Percentiles rank a stretch among this genome's conserved stretches.
These are phyloP conservation scores for Lacanobia wlatinum DNA, from an alignment of 2,888 invertebrate genomes.

Conservation along the genomic window DNA sequence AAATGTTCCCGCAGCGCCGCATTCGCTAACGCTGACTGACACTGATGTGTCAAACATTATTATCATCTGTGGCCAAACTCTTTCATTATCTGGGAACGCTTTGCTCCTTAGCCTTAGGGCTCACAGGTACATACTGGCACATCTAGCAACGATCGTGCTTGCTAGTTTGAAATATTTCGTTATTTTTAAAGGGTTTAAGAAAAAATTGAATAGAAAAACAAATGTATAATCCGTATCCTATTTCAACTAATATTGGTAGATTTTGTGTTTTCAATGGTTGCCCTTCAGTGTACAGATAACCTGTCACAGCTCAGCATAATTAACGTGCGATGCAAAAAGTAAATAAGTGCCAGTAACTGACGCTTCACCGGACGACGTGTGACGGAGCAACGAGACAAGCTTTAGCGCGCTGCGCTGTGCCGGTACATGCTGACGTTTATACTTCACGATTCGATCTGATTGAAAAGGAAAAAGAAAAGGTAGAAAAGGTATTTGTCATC, in stretches of 20 bases:
- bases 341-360: constrained; percentile 54
- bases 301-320: constrained; percentile 30
- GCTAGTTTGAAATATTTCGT: no score
- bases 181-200: no score
- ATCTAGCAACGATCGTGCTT: no score
- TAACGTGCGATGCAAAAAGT: constrained; percentile 52
- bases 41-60: not conserved
- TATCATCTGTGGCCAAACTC: constrained; percentile 18
- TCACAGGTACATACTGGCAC: not conserved
- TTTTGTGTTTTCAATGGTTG: not conserved
- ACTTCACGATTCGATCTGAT: constrained; percentile 5
- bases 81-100: constrained; percentile 1
- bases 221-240: not conserved
- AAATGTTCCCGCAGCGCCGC: not conserved
- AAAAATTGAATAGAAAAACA: no score
- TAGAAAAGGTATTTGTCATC: no score
- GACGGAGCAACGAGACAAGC: constrained; percentile 38
- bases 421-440: no score
- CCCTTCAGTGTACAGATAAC: not conserved
- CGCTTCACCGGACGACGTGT: not conserved
- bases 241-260: not conserved
- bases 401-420: no score
- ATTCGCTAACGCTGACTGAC: no score
- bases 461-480: no score
- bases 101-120: not conserved